These are phyloP conservation scores for Halichoeres trimaculatus DNA, from an alignment of 2,113 vertebrate genomes.

Conservation along the genomic window DNA sequence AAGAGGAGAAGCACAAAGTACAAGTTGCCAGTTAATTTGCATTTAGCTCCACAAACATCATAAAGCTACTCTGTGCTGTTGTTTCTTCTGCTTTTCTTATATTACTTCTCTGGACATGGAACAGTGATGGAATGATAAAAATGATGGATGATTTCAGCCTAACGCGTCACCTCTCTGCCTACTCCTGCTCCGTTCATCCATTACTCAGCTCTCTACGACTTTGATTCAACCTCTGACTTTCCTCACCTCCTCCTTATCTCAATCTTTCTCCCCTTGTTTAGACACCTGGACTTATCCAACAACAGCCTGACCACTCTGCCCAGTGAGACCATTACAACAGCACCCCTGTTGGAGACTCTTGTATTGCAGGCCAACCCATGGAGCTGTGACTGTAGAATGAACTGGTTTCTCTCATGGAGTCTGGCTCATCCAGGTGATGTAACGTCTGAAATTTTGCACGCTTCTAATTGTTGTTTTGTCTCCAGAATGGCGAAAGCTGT, in stretches of 20 bases:
- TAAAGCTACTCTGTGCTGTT: neutral
- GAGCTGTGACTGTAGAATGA: conserved; percentile 90
- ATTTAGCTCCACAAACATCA: too few relatives aligned
- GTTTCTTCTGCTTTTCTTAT: neutral
- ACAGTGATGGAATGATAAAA: conserved; percentile 22
- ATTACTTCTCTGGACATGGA: neutral
- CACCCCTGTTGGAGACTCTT: conserved; percentile 90
- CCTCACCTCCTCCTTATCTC: neutral
- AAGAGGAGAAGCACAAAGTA: too few relatives aligned
- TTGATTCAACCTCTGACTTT: conserved; percentile 1
- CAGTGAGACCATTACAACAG: conserved; percentile 75
- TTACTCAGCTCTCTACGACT: conserved; percentile 2
- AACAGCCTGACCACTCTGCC: conserved; percentile 87
- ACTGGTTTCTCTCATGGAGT: conserved; percentile 87
- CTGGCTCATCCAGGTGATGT: conserved; percentile 83
- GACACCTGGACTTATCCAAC: conserved; percentile 92
- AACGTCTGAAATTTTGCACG: neutral
- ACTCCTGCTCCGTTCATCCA: conserved; percentile 3
- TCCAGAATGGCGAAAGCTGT: too few relatives aligned
- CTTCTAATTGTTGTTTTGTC: neutral
- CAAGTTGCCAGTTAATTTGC: too few relatives aligned
- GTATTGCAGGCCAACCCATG: conserved; percentile 91
- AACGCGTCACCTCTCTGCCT: conserved; percentile 18
- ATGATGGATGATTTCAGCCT: conserved; percentile 21
- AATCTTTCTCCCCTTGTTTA: conserved; percentile 19